phyloP scores from a whole-genome alignment of 2,113 vertebrate species.

The Epinephelus cyanopodus region DNA sequence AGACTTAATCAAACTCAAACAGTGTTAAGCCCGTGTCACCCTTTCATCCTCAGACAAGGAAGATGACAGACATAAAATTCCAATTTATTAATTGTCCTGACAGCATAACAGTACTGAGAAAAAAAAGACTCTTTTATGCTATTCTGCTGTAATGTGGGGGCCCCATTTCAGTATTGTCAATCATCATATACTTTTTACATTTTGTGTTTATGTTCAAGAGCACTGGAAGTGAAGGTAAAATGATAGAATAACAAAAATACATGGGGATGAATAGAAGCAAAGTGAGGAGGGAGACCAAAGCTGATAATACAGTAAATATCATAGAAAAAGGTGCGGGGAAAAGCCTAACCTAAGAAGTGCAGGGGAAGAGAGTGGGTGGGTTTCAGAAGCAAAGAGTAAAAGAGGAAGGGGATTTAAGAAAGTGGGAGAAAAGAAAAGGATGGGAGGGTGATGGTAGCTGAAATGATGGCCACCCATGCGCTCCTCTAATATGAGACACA shows the following conservation, averaged over 20 bases:
- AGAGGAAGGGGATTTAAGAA: constrained; percentile 1
- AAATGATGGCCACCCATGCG: constrained; percentile 59
- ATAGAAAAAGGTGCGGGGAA: constrained; percentile 2
- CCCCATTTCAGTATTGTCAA: background rate
- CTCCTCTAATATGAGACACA: constrained; percentile 64
- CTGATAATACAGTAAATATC: constrained; percentile 25
- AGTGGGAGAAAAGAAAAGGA: constrained; percentile 17
- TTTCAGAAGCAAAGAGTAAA: constrained; percentile 32
- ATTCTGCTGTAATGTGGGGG: background rate
- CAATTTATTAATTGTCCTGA: constrained; percentile 4
- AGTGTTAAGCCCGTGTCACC: constrained; percentile 31
- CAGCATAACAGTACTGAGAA: background rate
- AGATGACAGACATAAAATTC: constrained; percentile 25
- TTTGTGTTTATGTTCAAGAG: background rate
- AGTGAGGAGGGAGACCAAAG: constrained; percentile 7
- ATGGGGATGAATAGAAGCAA: constrained; percentile 7
- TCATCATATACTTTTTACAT: background rate
- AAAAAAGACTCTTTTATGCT: background rate
- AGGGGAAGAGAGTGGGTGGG: constrained; percentile 9
- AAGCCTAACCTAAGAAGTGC: background rate
- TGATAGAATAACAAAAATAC: background rate
- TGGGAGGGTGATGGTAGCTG: constrained; percentile 32
- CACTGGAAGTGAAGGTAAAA: background rate
- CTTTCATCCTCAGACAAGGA: constrained; percentile 31
- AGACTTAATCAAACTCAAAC: constrained; percentile 57